phyloP scores from a whole-genome alignment of 1,140 invertebrate species.

The Limonius californicus region DNA sequence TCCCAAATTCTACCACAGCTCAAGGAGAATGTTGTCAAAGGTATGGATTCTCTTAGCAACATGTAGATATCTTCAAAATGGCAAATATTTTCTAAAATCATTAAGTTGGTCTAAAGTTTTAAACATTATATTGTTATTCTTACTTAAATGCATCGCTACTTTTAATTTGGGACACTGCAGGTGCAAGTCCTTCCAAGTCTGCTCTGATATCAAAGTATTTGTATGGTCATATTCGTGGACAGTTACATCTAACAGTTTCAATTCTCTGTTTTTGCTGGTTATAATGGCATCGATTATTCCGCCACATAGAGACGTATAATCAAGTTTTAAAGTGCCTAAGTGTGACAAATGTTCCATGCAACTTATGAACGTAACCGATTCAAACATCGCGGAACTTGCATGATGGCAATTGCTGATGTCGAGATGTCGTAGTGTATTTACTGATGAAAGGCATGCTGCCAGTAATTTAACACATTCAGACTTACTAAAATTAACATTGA shows the following conservation, averaged over 20 bases:
- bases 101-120: too few species aligned
- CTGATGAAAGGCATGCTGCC: not conserved
- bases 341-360: not conserved
- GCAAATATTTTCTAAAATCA: not conserved
- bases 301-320: not conserved
- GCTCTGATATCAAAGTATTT: not conserved
- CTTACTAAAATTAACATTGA: not conserved
- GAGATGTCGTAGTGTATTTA: not conserved
- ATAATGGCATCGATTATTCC: not conserved
- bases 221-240: not conserved
- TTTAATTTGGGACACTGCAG: not conserved
- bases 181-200: not conserved
- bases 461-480: not conserved
- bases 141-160: not conserved
- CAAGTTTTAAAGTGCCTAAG: not conserved
- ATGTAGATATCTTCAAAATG: not conserved
- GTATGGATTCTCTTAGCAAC: not conserved
- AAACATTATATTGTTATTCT: too few species aligned
- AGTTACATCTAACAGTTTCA: not conserved
- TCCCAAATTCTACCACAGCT: conserved; percentile 6
- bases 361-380: not conserved
- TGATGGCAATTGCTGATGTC: conserved; percentile 7
- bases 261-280: not conserved
- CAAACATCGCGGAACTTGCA: not conserved
- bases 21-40: not conserved